Conservation (phyloP, 2,888 invertebrate species). For the Drepanosiphum platanoidis region DNA sequence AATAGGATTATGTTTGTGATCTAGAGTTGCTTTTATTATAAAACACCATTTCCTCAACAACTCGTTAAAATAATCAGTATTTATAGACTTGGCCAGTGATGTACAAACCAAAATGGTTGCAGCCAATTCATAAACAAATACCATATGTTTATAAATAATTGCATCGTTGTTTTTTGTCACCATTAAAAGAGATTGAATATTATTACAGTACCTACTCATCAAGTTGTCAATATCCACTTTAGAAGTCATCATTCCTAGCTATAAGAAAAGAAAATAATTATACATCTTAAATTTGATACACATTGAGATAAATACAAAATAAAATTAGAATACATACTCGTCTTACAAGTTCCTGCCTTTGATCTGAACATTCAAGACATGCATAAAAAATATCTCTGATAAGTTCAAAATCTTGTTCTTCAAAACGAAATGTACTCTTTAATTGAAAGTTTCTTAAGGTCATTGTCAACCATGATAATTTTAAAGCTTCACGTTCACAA, state of each 20-base stretch:
- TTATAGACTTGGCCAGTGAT: neutral
- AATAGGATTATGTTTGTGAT: neutral
- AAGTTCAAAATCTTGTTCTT: neutral
- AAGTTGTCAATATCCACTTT: neutral
- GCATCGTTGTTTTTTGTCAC: neutral
- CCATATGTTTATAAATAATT: neutral
- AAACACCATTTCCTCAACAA: neutral
- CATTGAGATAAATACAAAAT: conserved; percentile 1
- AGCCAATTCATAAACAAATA: conserved; percentile 16
- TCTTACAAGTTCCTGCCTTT: conserved; percentile 18
- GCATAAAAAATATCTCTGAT: conserved; percentile 51
- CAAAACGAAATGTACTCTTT: neutral
- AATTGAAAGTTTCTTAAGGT: neutral
- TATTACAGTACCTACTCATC: neutral
- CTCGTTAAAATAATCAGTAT: neutral
- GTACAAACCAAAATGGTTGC: neutral
- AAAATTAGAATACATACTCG: conserved; percentile 41
- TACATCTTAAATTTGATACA: neutral
- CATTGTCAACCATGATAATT: conserved; percentile 6
- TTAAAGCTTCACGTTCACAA: conserved; percentile 3
- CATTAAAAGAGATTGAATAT: neutral
- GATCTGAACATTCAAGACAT: conserved; percentile 15
- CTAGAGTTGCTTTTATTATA: neutral
- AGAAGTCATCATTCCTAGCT: conserved; percentile 1
- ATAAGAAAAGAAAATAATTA: neutral